These are phyloP conservation scores for Oasisia sp. DNA, from an alignment of 2,888 invertebrate species.

Conservation along the genomic window DNA sequence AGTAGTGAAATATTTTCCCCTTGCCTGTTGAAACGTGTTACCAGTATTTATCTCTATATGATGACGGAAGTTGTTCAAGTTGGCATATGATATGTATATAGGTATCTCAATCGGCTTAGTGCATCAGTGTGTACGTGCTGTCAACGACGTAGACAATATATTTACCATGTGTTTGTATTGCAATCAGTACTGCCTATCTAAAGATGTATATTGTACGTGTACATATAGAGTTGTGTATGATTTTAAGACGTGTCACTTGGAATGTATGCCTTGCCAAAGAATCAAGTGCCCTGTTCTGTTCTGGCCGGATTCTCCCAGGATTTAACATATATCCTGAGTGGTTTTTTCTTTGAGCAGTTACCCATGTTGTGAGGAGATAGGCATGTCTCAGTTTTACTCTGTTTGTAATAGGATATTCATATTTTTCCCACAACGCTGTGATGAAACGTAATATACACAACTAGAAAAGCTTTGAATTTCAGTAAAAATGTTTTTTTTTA, in stretches of 20 bases:
- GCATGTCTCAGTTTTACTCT: not conserved
- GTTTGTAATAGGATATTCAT: not conserved
- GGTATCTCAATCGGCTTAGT: not conserved
- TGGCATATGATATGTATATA: not conserved
- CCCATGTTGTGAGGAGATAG: not conserved
- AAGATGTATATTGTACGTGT: not conserved
- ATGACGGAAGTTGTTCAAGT: not conserved
- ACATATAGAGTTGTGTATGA: not conserved
- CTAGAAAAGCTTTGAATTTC: not conserved
- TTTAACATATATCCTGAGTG: not conserved
- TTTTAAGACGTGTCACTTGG: not conserved
- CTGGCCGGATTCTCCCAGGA: not conserved
- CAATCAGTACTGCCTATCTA: slow-evolving; percentile 8
- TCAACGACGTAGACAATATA: not conserved
- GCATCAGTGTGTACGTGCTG: not conserved
- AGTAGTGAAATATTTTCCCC: not conserved
- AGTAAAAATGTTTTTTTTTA: not conserved
- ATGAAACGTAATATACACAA: not conserved
- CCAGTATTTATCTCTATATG: no score
- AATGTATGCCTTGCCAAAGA: not conserved
- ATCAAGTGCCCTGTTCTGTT: not conserved
- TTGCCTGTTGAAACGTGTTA: not conserved
- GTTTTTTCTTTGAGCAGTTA: not conserved
- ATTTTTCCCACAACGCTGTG: not conserved
- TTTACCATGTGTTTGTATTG: not conserved